phyloP scores from a whole-genome alignment of 2,888 invertebrate genomes.

The Zootermopsis nevadensis region DNA sequence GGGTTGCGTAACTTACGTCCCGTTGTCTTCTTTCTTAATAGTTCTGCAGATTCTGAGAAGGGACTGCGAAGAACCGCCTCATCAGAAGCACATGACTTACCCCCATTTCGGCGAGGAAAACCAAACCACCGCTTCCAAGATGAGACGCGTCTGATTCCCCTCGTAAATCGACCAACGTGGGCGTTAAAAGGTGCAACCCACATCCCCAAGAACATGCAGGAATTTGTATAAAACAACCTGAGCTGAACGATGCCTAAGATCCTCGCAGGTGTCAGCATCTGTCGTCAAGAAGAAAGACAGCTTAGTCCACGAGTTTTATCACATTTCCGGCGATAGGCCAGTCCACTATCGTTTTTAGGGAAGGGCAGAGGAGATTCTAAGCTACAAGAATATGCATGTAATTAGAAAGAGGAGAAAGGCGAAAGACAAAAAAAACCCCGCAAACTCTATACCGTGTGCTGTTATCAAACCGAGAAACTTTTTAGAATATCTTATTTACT shows the following conservation, averaged over 20 bases:
- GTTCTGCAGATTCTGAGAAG: not conserved
- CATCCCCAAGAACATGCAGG: conserved; percentile 14
- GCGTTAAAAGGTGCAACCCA: conserved; percentile 16
- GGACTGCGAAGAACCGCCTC: not conserved
- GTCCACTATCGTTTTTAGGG: not conserved
- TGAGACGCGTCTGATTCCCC: conserved; percentile 19
- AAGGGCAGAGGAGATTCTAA: no score
- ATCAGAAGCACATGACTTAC: not conserved
- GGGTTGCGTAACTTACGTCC: conserved; percentile 29
- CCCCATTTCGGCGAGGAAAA: conserved; percentile 22
- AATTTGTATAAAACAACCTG: not conserved
- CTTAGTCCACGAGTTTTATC: not conserved
- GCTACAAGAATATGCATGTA: no score
- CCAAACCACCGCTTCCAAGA: not conserved
- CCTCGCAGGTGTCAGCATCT: not conserved
- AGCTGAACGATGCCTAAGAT: not conserved
- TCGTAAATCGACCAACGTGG: not conserved
- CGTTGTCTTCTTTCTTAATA: conserved; percentile 22
- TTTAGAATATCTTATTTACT: no score
- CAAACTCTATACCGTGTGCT: no score
- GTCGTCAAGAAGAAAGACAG: not conserved
- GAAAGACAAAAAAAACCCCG: no score
- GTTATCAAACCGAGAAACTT: no score
- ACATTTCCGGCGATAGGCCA: not conserved
- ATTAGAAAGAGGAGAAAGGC: no score